These are phyloP conservation scores for Aphelocoma californica DNA, from an alignment of 2,797 vertebrate genomes.

Conservation along the genomic window DNA sequence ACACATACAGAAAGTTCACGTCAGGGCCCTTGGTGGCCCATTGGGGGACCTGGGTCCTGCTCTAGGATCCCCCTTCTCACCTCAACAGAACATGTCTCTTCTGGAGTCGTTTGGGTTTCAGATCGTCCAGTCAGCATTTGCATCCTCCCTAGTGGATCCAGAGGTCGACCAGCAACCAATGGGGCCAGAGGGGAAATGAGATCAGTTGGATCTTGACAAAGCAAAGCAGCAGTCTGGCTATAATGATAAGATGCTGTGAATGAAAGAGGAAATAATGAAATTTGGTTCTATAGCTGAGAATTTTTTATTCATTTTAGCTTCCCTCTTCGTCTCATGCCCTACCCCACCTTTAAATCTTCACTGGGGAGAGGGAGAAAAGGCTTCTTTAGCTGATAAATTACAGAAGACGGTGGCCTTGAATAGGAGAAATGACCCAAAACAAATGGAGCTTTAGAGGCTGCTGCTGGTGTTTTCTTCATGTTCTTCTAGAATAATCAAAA, in stretches of 20 bases:
- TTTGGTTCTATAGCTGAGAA: constrained; percentile 76
- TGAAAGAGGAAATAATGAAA: constrained; percentile 70
- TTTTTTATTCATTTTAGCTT: constrained; percentile 72
- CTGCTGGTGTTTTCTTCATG: neutral
- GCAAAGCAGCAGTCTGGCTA: constrained; percentile 48
- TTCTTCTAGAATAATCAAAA: constrained; percentile 10
- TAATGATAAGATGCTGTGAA: constrained; percentile 72
- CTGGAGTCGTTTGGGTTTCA: constrained; percentile 99
- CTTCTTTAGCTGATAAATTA: constrained; percentile 58
- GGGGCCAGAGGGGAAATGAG: constrained; percentile 93
- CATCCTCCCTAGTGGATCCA: constrained; percentile 93
- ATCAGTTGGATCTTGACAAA: constrained; percentile 41
- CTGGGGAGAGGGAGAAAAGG: constrained; percentile 60
- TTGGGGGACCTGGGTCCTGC: constrained; percentile 85
- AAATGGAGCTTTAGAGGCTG: constrained; percentile 32
- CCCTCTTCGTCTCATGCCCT: constrained; percentile 22
- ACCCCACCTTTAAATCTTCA: constrained; percentile 36
- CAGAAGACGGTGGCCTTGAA: constrained; percentile 43
- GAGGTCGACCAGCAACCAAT: constrained; percentile 91
- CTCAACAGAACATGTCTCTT: constrained; percentile 99
- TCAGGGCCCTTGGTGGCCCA: constrained; percentile 81
- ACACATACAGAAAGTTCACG: constrained; percentile 96
- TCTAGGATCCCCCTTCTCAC: constrained; percentile 91
- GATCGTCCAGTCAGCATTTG: constrained; percentile 98
- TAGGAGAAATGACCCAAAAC: constrained; percentile 34